Conservation (phyloP, 2,113 vertebrate genomes). For the Mobula hypostoma region DNA sequence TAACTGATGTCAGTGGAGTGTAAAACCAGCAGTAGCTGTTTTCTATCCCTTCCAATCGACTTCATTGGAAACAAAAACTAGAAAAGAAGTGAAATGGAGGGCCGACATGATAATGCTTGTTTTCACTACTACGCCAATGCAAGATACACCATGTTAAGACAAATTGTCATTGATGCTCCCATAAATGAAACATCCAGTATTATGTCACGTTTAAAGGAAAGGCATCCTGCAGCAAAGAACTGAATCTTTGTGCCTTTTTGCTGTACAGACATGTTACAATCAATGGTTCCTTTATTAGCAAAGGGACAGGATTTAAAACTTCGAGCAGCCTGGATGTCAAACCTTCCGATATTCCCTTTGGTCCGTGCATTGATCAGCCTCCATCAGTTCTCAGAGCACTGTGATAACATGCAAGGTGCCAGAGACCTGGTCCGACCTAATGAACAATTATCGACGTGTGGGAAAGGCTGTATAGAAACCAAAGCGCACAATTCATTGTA, state of each 20-base stretch:
- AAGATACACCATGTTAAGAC: background rate
- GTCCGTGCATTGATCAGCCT: slow-evolving; percentile 1
- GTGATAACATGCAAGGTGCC: background rate
- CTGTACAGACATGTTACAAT: background rate
- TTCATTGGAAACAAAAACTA: background rate
- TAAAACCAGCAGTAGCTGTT: too few species aligned
- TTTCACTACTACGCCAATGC: background rate
- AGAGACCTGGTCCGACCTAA: background rate
- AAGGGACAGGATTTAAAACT: background rate
- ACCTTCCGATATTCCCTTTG: slow-evolving; percentile 10
- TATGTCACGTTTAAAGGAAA: background rate
- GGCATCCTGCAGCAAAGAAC: slow-evolving; percentile 9
- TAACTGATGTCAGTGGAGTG: background rate
- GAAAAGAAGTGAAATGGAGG: background rate
- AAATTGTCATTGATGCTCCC: background rate
- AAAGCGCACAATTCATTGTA: background rate
- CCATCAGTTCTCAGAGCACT: slow-evolving; percentile 24
- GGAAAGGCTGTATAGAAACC: background rate
- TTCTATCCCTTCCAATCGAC: background rate
- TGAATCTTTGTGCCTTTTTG: background rate
- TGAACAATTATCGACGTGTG: slow-evolving; percentile 11
- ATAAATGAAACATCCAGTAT: background rate
- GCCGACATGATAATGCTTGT: background rate
- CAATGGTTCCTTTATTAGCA: background rate
- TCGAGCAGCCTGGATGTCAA: background rate